These are phyloP conservation scores for Phyllopteryx taeniolatus DNA, from an alignment of 2,113 vertebrate genomes.

Conservation along the genomic window DNA sequence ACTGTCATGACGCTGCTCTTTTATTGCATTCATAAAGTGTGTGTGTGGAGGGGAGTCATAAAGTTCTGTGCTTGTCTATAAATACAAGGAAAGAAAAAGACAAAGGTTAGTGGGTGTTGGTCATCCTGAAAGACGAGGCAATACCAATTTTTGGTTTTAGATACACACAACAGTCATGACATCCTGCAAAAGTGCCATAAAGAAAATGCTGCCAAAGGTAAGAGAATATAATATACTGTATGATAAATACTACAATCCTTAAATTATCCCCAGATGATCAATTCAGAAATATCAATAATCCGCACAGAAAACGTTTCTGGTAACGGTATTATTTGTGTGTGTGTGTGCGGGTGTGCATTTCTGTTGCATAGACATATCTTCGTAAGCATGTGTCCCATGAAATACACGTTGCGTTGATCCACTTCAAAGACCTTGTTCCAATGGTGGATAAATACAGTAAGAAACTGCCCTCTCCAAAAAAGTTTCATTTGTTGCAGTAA, in stretches of 20 bases:
- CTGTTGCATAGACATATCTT: slow-evolving; percentile 74
- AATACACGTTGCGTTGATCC: slow-evolving; percentile 72
- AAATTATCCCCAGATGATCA: not conserved
- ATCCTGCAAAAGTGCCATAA: slow-evolving; percentile 63
- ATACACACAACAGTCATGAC: slow-evolving; percentile 64
- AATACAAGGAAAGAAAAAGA: not conserved
- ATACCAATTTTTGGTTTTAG: not conserved
- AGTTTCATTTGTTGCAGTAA: not conserved
- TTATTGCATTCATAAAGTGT: slow-evolving; percentile 9
- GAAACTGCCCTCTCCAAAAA: slow-evolving; percentile 15
- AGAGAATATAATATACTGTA: slow-evolving; percentile 21
- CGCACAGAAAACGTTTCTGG: no score
- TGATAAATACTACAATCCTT: not conserved
- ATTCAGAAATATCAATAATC: no score
- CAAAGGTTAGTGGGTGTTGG: not conserved
- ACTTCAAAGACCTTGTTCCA: slow-evolving; percentile 85
- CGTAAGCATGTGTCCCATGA: slow-evolving; percentile 83
- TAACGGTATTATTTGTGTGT: not conserved
- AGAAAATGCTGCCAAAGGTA: slow-evolving; percentile 88
- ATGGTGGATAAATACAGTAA: slow-evolving; percentile 84
- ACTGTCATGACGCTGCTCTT: slow-evolving; percentile 3
- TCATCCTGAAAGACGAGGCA: not conserved
- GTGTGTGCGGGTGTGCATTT: slow-evolving; percentile 19
- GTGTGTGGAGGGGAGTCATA: slow-evolving; percentile 15
- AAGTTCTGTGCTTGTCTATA: slow-evolving; percentile 9